phyloP scores from a whole-genome alignment of 2,797 vertebrate species.

The Tragelaphus oryx region DNA sequence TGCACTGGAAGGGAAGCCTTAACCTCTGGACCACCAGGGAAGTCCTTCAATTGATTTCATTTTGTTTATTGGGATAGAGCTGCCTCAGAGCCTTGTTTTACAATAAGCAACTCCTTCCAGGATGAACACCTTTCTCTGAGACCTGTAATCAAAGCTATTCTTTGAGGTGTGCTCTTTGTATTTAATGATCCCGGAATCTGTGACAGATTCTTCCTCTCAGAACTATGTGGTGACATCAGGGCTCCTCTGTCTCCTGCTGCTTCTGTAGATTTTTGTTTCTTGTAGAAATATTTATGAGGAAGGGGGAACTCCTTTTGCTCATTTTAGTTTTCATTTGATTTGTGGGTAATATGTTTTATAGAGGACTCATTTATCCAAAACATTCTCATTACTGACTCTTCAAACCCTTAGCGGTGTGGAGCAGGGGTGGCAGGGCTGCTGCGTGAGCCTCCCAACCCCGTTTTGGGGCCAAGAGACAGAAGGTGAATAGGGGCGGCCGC shows the following conservation, averaged over 20 bases:
- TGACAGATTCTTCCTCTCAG: not conserved
- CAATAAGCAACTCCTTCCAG: not conserved
- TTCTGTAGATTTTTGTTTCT: not conserved
- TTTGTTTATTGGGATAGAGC: not conserved
- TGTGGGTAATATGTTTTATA: not conserved
- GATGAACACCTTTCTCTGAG: not conserved
- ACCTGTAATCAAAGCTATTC: not conserved
- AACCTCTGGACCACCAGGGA: not conserved
- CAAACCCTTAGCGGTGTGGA: not conserved
- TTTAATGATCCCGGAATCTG: not conserved
- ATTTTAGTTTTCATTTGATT: slow-evolving; percentile 19
- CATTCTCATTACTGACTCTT: not conserved
- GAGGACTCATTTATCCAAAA: not conserved
- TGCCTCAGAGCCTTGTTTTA: not conserved
- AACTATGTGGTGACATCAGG: not conserved
- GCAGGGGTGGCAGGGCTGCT: not conserved
- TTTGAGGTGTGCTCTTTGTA: not conserved
- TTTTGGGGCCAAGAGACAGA: not conserved
- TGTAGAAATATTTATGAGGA: not conserved
- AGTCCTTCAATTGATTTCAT: rapidly evolving
- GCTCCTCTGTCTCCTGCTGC: not conserved
- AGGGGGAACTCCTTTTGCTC: not conserved
- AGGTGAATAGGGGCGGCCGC: rapidly evolving
- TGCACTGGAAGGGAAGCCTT: not conserved
- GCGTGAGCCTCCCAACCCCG: no score